phyloP scores from a whole-genome alignment of 2,113 vertebrate species.

The Nannobrachium achirus region DNA sequence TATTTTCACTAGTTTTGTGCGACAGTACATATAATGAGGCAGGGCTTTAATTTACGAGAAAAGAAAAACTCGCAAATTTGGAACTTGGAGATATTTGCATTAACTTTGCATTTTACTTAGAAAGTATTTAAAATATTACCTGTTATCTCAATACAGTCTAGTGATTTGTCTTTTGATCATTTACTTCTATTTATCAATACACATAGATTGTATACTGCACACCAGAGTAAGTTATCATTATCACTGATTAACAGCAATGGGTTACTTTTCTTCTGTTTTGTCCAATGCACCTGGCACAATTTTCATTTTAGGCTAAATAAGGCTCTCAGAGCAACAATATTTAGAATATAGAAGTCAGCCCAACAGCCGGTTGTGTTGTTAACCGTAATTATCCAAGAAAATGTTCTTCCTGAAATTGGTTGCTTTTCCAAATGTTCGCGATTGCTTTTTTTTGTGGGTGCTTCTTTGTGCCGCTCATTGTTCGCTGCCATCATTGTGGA shows the following conservation, averaged over 20 bases:
- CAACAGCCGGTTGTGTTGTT: constrained; percentile 52
- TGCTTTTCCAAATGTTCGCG: constrained; percentile 52
- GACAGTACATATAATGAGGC: too few species aligned
- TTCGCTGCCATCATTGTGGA: constrained; percentile 72
- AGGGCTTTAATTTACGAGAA: too few species aligned
- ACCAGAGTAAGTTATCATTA: constrained; percentile 63
- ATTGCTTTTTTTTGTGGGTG: constrained; percentile 51
- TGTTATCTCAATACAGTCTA: background rate
- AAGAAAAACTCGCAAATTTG: too few species aligned
- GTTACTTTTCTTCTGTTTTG: constrained; percentile 36
- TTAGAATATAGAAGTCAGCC: constrained; percentile 41
- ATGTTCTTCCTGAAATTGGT: constrained; percentile 63
- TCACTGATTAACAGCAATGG: constrained; percentile 64
- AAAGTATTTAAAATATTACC: background rate
- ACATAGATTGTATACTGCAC: constrained; percentile 54
- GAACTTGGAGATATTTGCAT: too few species aligned
- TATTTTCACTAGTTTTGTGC: too few species aligned
- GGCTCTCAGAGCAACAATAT: constrained; percentile 30
- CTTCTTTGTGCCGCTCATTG: constrained; percentile 70
- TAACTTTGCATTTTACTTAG: too few species aligned
- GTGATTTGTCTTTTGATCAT: background rate
- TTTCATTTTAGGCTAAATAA: constrained; percentile 24
- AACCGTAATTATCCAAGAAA: constrained; percentile 58
- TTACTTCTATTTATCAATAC: background rate
- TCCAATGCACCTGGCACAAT: constrained; percentile 21